Conservation (phyloP, 2,797 vertebrate species). For the Eremophila alpestris region DNA sequence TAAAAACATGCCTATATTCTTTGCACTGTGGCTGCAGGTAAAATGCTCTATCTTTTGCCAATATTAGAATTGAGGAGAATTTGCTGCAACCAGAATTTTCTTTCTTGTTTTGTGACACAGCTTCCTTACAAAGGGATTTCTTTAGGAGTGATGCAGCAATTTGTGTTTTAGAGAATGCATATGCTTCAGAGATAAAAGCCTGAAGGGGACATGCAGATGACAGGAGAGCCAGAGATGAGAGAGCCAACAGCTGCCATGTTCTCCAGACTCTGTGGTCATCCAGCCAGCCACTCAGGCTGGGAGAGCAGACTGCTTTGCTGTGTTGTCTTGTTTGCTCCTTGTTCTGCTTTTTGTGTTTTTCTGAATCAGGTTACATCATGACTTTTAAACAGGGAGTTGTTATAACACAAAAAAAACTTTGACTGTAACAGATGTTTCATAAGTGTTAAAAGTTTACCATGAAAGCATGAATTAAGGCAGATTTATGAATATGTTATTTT, state of each 20-base stretch:
- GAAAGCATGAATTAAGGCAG: conserved; percentile 41
- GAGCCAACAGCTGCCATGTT: not conserved
- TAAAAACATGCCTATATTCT: not conserved
- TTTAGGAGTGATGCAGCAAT: not conserved
- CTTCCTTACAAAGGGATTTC: not conserved
- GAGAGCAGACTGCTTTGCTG: not conserved
- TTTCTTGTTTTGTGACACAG: not conserved
- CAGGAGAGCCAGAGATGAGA: not conserved
- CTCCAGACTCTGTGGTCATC: not conserved
- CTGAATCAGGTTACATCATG: not conserved
- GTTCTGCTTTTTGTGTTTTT: not conserved
- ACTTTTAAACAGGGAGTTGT: conserved; percentile 14
- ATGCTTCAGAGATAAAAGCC: not conserved
- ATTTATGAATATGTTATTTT: conserved; percentile 67
- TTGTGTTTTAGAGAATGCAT: not conserved
- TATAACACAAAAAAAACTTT: not conserved
- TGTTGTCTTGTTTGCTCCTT: not conserved
- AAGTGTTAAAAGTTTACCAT: conserved; percentile 43
- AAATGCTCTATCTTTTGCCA: not conserved
- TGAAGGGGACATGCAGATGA: not conserved
- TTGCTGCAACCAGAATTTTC: not conserved
- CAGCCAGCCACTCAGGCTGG: not conserved
- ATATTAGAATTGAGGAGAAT: not conserved
- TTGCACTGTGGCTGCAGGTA: not conserved
- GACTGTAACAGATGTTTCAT: conserved; percentile 44